Conservation (phyloP, 2,113 vertebrate species). For the Tyrannus savana region DNA sequence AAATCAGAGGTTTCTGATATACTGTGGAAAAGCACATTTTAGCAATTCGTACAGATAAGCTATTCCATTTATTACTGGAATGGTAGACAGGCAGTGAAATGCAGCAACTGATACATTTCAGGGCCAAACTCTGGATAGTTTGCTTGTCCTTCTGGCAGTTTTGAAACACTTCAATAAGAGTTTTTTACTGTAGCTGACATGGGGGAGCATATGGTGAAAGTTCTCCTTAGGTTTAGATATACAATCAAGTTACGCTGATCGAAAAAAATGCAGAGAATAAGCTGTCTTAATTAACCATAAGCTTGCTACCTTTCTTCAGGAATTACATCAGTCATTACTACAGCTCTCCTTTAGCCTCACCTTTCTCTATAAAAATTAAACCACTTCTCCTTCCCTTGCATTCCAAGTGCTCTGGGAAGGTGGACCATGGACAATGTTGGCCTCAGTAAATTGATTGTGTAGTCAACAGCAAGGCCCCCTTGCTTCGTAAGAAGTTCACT, state of each 20-base stretch:
- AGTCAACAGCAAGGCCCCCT: not conserved
- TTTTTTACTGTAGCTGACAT: not conserved
- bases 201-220: not conserved
- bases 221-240: not conserved
- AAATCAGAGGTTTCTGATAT: not conserved
- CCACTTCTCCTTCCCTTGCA: not conserved
- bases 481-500: not conserved
- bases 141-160: not conserved
- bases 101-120: not conserved
- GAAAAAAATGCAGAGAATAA: not conserved
- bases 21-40: not conserved
- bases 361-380: not conserved
- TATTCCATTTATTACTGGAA: not conserved
- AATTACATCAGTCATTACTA: not conserved
- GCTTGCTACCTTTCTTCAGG: not conserved
- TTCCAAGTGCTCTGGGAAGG: accelerated
- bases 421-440: accelerated
- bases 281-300: not conserved
- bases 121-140: not conserved
- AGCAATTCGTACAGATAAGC: not conserved
- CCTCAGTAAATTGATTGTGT: not conserved
- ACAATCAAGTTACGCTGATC: not conserved
- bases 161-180: not conserved
- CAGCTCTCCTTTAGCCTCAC: not conserved
- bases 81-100: not conserved